Evolutionary conservation across 30 jellyfish, hydroid and myxozoan genomes (phyloP), one percentile per base, ranked within the genome.

Genomic region (Turritopsis rubra): DNA sequence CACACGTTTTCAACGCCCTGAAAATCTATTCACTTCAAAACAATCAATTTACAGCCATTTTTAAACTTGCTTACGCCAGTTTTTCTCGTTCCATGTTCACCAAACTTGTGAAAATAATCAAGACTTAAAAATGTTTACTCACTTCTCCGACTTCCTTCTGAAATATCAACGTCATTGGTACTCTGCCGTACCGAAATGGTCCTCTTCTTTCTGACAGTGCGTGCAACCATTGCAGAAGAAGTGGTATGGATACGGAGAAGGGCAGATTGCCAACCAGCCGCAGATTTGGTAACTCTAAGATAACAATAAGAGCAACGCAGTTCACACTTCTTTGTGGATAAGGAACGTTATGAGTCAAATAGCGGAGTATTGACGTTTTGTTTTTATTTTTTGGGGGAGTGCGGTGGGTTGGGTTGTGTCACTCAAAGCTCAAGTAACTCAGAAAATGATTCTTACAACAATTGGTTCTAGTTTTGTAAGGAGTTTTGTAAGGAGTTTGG

Each of bases 101-200:
- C n/a, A n/a, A n/a, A n/a, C n/a, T n/a, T n/a, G n/a, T n/a, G n/a
- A n/a, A n/a, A n/a, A n/a, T n/a, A n/a, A n/a, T n/a, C n/a, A n/a
- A n/a, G n/a, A n/a, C n/a, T n/a, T n/a, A n/a, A n/a, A n/a, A n/a
- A n/a, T n/a, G n/a, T n/a, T n/a, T n/a, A 41, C 60, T 20, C 85
- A 94, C 99, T 88, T 94, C 95, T 20, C 95, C 99, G 21, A 94
- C 97, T 84, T 94, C 99, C 76, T 86, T 94, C 76, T 94, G 99
- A 84, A 94, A 94, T 22, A 90, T 95, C 53, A 94, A 88, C 21
- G 94, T 82, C 99, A 94, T 94, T 19, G 99, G 99, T 22, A 94
- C 95, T 79, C 99, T 83, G 52, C 99, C 99, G 68, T 83, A 84
- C 4, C 24, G 29, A 79, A 94, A 94, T 0, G 96, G 95, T 54